Conservation (phyloP, 2,113 vertebrate species). For the Neotragus pygmaeus region DNA sequence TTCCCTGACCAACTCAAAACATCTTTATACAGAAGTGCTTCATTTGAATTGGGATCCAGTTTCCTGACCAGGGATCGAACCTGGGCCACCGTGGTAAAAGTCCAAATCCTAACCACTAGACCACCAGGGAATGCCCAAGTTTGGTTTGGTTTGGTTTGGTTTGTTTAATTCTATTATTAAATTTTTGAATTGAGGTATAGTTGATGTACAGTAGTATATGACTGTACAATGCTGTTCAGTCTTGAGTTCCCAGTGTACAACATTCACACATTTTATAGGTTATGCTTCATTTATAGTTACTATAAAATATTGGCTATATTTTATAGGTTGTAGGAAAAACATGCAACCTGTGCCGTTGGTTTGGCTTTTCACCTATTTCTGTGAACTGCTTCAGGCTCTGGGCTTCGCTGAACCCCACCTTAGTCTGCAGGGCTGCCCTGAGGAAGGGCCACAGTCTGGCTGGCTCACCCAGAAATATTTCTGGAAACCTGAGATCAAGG, state of each 20-base stretch:
- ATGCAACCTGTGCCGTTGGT: neutral
- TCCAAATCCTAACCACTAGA: neutral
- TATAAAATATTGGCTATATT: neutral
- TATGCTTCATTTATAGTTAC: neutral
- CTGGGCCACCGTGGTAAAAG: neutral
- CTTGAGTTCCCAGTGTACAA: neutral
- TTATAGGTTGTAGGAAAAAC: neutral
- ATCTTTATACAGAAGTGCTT: neutral
- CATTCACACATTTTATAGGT: neutral
- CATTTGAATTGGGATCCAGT: neutral
- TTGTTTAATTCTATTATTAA: neutral
- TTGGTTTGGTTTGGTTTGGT: neutral
- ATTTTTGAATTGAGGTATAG: neutral
- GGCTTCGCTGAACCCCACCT: neutral
- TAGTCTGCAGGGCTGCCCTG: neutral
- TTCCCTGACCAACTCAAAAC: neutral
- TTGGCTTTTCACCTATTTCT: neutral
- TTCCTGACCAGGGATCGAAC: neutral
- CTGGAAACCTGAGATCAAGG: neutral
- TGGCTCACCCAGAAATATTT: neutral
- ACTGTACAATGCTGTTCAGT: accelerated
- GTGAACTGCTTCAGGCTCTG: neutral
- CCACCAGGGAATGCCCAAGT: neutral
- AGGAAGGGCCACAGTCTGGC: neutral
- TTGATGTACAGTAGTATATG: neutral